Evolutionary conservation across 2,113 vertebrate genomes (phyloP).

Genomic region (Tauraco erythrolophus): DNA sequence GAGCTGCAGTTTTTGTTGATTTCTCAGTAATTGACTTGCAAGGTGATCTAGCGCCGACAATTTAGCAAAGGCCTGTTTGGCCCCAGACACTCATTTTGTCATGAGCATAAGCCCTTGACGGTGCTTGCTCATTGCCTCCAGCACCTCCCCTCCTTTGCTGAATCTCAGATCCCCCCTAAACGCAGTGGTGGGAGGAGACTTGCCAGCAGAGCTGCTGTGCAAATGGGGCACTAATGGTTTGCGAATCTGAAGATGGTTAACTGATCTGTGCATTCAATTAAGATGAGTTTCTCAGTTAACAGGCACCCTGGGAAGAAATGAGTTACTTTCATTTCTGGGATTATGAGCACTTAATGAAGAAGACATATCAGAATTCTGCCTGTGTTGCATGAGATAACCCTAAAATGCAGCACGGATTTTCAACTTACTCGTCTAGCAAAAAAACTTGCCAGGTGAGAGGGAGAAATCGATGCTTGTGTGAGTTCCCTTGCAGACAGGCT

Average conservation of each 20-base stretch:
- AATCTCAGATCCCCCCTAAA: slow-evolving; percentile 19
- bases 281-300: slow-evolving; percentile 73
- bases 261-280: slow-evolving; percentile 74
- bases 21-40: slow-evolving; percentile 11
- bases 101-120: background rate
- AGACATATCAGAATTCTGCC: slow-evolving; percentile 60
- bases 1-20: slow-evolving; percentile 28
- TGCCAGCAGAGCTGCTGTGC: slow-evolving; percentile 3
- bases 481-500: background rate
- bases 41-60: background rate
- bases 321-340: slow-evolving; percentile 71
- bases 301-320: slow-evolving; percentile 75
- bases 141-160: background rate
- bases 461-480: background rate
- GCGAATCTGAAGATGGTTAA: slow-evolving; percentile 63
- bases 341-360: slow-evolving; percentile 74
- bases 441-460: slow-evolving; percentile 56
- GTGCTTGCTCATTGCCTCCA: background rate
- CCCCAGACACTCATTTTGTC: slow-evolving; percentile 43
- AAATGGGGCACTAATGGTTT: slow-evolving; percentile 63
- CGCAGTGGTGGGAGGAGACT: slow-evolving; percentile 24
- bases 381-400: slow-evolving; percentile 44
- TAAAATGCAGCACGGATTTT: slow-evolving; percentile 44
- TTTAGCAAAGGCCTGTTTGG: slow-evolving; percentile 4
- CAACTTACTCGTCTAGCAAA: slow-evolving; percentile 33